Conservation (phyloP, 2,888 invertebrate genomes). For the Harmothoe impar region DNA sequence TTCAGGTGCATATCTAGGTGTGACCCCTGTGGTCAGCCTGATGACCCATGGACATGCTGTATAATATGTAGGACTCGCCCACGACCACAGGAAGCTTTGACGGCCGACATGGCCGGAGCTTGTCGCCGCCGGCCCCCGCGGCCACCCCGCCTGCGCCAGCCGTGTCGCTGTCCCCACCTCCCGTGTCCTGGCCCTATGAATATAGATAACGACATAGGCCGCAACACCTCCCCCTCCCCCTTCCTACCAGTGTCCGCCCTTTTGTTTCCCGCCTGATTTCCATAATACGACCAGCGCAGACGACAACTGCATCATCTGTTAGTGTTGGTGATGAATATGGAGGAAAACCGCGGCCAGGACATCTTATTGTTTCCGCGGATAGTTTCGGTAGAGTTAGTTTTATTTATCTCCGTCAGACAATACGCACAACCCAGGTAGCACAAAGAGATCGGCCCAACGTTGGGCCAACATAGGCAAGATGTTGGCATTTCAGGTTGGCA, state of each 20-base stretch:
- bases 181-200: neutral
- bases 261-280: slow-evolving; percentile 8
- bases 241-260: neutral
- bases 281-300: slow-evolving; percentile 12
- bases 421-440: neutral
- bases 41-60: slow-evolving; percentile 17
- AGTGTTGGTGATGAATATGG: neutral
- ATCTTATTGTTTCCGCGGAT: too few relatives aligned
- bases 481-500: too few relatives aligned
- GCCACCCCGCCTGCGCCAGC: slow-evolving; percentile 14
- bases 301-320: neutral
- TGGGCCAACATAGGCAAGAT: too few relatives aligned
- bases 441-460: too few relatives aligned
- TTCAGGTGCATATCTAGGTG: neutral
- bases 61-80: neutral
- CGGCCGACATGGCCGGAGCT: slow-evolving; percentile 8
- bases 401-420: too few relatives aligned
- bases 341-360: neutral
- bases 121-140: slow-evolving; percentile 13
- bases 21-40: neutral
- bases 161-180: neutral
- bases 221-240: slow-evolving; percentile 1
- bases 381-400: too few relatives aligned
- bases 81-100: slow-evolving; percentile 29
- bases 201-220: slow-evolving; percentile 19